Conservation (phyloP, 2,113 vertebrate genomes). For the Psittacara wagleri region DNA sequence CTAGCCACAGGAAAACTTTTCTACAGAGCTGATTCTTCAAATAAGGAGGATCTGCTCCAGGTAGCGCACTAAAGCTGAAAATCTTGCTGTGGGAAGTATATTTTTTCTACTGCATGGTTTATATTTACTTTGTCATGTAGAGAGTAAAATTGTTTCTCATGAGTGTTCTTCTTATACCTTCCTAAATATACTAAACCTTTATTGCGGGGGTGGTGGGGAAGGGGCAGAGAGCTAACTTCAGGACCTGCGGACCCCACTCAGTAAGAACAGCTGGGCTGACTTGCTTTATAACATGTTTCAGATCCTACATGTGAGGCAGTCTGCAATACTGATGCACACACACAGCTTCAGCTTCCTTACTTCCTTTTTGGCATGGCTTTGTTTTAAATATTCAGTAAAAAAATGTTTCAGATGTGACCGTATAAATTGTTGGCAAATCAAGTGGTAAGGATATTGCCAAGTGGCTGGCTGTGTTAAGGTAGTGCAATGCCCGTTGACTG, state of each 20-base stretch:
- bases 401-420: neutral
- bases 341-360: neutral
- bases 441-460: neutral
- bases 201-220: neutral
- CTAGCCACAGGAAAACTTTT: neutral
- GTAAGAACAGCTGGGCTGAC: neutral
- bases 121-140: neutral
- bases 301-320: neutral
- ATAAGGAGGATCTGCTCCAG: neutral
- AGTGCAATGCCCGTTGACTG: neutral
- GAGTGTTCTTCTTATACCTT: neutral
- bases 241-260: neutral
- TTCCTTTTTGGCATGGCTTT: neutral
- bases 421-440: neutral
- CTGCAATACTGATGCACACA: neutral
- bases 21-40: neutral
- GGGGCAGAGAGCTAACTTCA: neutral
- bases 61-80: neutral
- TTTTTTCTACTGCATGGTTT: neutral
- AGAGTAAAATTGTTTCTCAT: neutral
- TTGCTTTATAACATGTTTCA: neutral
- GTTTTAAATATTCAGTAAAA: neutral
- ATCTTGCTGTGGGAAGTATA: neutral
- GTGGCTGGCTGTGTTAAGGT: neutral
- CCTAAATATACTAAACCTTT: neutral